phyloP scores from a whole-genome alignment of 2,888 invertebrate species.

The Parthenolecanium corni region DNA sequence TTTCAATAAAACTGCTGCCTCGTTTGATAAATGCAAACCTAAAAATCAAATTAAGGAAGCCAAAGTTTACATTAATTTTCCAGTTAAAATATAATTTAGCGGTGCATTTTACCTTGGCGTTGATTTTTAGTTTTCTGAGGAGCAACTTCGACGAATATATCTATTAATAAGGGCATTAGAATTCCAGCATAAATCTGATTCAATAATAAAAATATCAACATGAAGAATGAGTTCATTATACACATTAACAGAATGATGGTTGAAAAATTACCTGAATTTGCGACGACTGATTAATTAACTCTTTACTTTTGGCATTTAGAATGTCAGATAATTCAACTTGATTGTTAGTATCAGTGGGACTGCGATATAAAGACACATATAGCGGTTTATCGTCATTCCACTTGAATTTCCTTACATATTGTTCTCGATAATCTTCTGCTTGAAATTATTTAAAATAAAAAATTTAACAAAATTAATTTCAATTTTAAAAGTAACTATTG shows the following conservation, averaged over 20 bases:
- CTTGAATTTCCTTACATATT: slow-evolving; percentile 7
- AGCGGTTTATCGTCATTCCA: slow-evolving; percentile 1
- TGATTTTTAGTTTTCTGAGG: slow-evolving; percentile 39
- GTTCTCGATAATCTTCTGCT: too few relatives aligned
- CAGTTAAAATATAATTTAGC: neutral
- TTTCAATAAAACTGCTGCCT: slow-evolving; percentile 52
- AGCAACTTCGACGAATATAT: slow-evolving; percentile 72
- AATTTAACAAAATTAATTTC: neutral
- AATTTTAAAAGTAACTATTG: neutral
- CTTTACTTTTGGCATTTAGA: too few relatives aligned
- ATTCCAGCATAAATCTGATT: slow-evolving; percentile 51
- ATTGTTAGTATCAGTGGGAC: neutral
- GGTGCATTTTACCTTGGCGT: slow-evolving; percentile 13
- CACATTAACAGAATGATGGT: slow-evolving; percentile 18
- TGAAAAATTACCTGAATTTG: slow-evolving; percentile 4
- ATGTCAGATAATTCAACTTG: slow-evolving; percentile 5
- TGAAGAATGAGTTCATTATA: neutral
- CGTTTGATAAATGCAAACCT: slow-evolving; percentile 44
- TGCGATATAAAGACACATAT: slow-evolving; percentile 5
- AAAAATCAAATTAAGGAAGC: too few relatives aligned
- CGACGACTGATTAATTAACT: too few relatives aligned
- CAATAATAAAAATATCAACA: slow-evolving; percentile 38
- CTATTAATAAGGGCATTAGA: slow-evolving; percentile 64
- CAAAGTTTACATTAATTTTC: too few relatives aligned
- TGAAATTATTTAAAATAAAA: neutral